These are phyloP conservation scores for Chromoteleia sp. DNA, from an alignment of 2,888 invertebrate species.

Conservation along the genomic window DNA sequence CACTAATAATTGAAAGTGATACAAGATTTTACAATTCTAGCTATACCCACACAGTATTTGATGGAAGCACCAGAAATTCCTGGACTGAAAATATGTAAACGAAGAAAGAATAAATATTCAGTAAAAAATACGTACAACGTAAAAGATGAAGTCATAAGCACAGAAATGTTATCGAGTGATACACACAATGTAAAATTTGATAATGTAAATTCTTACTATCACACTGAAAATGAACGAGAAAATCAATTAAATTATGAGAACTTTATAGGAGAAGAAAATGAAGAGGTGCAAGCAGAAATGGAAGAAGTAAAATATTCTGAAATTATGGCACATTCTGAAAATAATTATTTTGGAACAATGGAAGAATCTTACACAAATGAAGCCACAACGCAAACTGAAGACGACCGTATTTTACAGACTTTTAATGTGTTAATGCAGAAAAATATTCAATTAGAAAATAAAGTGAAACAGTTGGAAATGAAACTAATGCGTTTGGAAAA, in stretches of 20 bases:
- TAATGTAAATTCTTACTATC: neutral
- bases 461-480: conserved; percentile 21
- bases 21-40: conserved; percentile 12
- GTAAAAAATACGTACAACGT: neutral
- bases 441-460: conserved; percentile 25
- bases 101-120: neutral
- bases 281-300: neutral
- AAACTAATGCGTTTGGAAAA: conserved; percentile 13
- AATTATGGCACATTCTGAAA: conserved; percentile 1
- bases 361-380: conserved; percentile 6
- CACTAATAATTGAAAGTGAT: too few species aligned
- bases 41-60: conserved; percentile 13
- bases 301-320: conserved; percentile 15
- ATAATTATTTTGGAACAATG: neutral
- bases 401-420: conserved; percentile 4
- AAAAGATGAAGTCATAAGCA: neutral
- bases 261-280: neutral
- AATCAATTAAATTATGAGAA: neutral
- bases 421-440: conserved; percentile 21
- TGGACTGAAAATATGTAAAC: neutral
- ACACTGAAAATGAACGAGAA: neutral
- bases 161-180: neutral
- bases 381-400: conserved; percentile 17
- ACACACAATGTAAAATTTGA: neutral
- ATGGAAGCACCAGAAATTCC: conserved; percentile 6